Evolutionary conservation across 2,888 invertebrate species (phyloP).

Genomic region (Lottia gigantea): DNA sequence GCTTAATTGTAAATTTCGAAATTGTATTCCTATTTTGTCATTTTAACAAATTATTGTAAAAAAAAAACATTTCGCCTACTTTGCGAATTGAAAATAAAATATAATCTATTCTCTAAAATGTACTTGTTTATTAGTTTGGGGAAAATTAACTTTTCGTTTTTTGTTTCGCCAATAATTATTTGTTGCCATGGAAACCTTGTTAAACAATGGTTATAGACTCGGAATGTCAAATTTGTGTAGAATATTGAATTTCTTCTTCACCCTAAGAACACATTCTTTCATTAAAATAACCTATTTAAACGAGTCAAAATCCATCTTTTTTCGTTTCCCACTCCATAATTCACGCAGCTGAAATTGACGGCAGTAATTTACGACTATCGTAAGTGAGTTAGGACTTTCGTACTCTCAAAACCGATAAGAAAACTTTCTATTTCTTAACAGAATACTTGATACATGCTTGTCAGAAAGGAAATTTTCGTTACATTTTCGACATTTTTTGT

Average conservation of each 20-base stretch:
- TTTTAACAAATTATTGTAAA: constrained; percentile 1
- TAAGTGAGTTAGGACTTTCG: constrained; percentile 4
- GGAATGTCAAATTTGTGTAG: constrained; percentile 6
- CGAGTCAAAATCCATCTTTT: constrained; percentile 4
- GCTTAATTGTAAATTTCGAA: too few species aligned
- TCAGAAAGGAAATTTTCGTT: too few species aligned
- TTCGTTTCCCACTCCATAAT: constrained; percentile 5
- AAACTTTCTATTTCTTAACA: too few species aligned
- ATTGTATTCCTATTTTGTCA: background rate
- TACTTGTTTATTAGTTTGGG: background rate
- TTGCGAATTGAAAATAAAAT: too few species aligned
- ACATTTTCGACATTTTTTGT: too few species aligned
- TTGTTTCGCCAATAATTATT: background rate
- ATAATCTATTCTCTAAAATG: background rate
- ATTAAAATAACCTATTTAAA: constrained; percentile 10
- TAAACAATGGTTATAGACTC: constrained; percentile 10
- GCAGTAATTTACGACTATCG: constrained; percentile 8
- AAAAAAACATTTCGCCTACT: too few species aligned
- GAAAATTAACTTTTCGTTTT: constrained; percentile 4
- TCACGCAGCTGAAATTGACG: constrained; percentile 9
- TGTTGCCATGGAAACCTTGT: constrained; percentile 5
- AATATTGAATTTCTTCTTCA: constrained; percentile 8
- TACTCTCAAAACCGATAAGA: background rate
- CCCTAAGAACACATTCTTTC: constrained; percentile 5
- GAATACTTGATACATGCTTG: too few species aligned